These are phyloP conservation scores for Leptopilina clavipes DNA, from an alignment of 1,140 invertebrate species.

Conservation along the genomic window DNA sequence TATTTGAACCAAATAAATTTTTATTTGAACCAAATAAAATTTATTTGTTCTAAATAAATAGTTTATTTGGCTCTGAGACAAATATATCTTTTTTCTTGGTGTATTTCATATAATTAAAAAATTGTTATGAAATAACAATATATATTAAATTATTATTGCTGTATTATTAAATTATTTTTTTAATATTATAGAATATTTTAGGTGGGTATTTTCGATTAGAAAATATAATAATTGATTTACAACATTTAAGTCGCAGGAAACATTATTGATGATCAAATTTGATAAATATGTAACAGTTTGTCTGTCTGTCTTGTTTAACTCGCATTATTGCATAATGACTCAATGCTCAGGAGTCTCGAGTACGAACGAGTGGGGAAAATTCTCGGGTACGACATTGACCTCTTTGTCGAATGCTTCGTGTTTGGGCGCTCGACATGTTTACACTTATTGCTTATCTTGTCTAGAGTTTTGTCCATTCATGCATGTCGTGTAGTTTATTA, in stretches of 20 bases:
- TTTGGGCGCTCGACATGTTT: constrained; percentile 13
- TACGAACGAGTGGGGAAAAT: background rate
- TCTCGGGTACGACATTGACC: constrained; percentile 26
- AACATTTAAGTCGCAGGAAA: background rate
- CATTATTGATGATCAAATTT: constrained; percentile 1
- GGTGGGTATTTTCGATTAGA: background rate
- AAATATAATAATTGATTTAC: background rate
- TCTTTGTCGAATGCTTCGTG: constrained; percentile 19
- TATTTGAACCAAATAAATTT: too few species aligned
- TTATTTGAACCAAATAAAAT: too few species aligned
- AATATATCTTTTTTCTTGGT: too few species aligned
- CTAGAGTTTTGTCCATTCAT: constrained; percentile 18
- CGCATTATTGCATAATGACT: constrained; percentile 23
- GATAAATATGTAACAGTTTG: constrained; percentile 21
- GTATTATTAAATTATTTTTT: too few species aligned
- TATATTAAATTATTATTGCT: too few species aligned
- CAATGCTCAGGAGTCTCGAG: background rate
- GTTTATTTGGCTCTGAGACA: too few species aligned
- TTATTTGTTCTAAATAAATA: too few species aligned
- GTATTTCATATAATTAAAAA: too few species aligned
- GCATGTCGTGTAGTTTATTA: background rate
- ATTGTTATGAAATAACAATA: too few species aligned
- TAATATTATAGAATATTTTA: too few species aligned
- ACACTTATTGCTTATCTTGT: constrained; percentile 7
- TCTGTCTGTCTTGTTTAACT: constrained; percentile 20